Evolutionary conservation across 2,888 invertebrate species (phyloP), one percentile per base, ranked within the genome.

Genomic region (Lasioglossum zephyrum): DNA sequence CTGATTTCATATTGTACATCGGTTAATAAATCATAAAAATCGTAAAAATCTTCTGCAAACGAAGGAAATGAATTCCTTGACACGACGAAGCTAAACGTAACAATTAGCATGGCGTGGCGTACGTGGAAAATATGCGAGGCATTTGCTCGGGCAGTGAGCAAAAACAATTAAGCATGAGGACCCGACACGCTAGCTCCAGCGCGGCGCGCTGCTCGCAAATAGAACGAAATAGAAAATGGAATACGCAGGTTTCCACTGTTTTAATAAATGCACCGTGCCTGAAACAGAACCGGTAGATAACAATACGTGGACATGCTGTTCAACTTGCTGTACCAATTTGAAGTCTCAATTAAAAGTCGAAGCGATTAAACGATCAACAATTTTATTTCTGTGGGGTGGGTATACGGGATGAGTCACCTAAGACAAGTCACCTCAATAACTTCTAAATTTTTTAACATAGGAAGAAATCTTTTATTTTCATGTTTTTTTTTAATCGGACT

Each of bases 301-400:
- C 88, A 89, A 88, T 82, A 57, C 74, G 77, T 82, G 66, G 63
- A 60, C 44, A 75, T 49, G 69, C 60, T 44, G 13, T 44, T n/a
- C 79, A 77, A 83, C 81, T 85, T 76, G 74, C 41, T 13, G 70
- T 88, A 88, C 77, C 89, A 87, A 85, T 89, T 89, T 79, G 73
- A 77, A 49, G 49, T 74, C 79, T 81, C 82, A 85, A 88, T 89
- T 89, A 89, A 85, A 85, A 87, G 77, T 87, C 77, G 72, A 74
- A 49, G 60, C 57, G 57, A 57, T 18, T 16, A 47, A 44, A 3
- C 44, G 44, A 13, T 2, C 9, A 44, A 44, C 44, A 44, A 13
- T 11, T 44, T 44, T 13, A 44, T 44, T 44, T 44, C 11, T 44
- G 44, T 41, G 11, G 2, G 41, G 9, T 41, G 9, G 41, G 41